Conservation (phyloP, 2,888 invertebrate genomes). For the Microctonus brassicae region DNA sequence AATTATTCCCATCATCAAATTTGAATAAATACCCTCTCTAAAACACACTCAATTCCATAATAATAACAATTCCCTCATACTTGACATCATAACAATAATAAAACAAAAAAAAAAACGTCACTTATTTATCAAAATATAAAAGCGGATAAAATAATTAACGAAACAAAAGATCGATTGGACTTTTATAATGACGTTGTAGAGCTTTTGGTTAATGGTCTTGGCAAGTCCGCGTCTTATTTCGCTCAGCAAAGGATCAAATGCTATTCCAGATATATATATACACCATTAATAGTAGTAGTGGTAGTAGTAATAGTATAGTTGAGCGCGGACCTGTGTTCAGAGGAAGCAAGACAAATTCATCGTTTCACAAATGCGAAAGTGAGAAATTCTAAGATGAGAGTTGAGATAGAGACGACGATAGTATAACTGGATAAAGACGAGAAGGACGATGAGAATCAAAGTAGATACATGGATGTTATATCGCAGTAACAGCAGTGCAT, state of each 20-base stretch:
- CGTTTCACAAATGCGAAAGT: no score
- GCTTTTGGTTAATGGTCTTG: slow-evolving; percentile 36
- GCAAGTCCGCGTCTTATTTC: slow-evolving; percentile 33
- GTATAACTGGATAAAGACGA: slow-evolving; percentile 12
- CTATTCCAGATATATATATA: no score
- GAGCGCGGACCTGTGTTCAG: slow-evolving; percentile 30
- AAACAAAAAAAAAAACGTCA: no score
- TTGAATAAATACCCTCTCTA: no score
- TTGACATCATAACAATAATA: no score
- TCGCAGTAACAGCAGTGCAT: no score
- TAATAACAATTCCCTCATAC: no score
- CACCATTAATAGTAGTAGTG: no score
- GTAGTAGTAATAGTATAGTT: no score
- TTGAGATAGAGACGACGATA: slow-evolving; percentile 28
- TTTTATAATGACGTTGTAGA: slow-evolving; percentile 35
- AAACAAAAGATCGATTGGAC: slow-evolving; percentile 23
- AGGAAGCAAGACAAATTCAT: background rate
- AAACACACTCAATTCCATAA: no score
- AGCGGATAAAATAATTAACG: slow-evolving; percentile 31
- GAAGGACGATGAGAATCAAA: background rate
- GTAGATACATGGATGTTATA: slow-evolving; percentile 1
- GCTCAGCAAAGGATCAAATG: slow-evolving; percentile 34
- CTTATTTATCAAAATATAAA: background rate
- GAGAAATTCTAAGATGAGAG: background rate
- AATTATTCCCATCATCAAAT: no score